Base-by-base conservation (phyloP, 1,140 invertebrate species). In the Meloidogyne chitwoodi region DNA sequence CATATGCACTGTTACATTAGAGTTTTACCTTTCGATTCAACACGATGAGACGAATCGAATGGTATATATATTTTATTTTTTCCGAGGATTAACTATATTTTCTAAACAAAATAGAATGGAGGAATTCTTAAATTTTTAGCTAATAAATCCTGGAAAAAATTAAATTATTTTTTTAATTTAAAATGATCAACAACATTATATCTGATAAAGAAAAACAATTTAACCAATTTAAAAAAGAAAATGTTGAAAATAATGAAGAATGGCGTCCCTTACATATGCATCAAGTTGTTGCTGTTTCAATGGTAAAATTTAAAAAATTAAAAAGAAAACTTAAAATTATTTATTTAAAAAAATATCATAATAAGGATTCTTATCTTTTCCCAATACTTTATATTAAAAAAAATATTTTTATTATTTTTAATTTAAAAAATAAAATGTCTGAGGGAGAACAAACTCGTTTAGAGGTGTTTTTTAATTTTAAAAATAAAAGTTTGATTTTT, bases 201-300 rank as follows among this genome's bases (percentile, higher is more conserved):
- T 38, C 34, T 3, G 29, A 31, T 38, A 38, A 10, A 38, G 34
- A 38, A 8, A 8, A 38, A 38, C 3, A 38, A 38, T n/a, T n/a
- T n/a, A 10, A 38, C 4, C 0, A 6, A 38, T 8, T 38, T 38
- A 4, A 38, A 38, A 6, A 3, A 38, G 34, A 38, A 38, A 10
- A 38, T 8, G 5, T n/a, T n/a, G 12, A 48, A 4, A 48, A 41
- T 11, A 41, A 56, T 56, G 19, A 44, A 44, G 70, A 31, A 63
- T 73, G 70, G 70, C 41, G 64, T 4, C 70, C 70, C 19, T n/a
- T 41, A 22, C 70, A 73, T 34, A 27, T 73, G 48, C 70, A 73
- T 48, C 29, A 78, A 26, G 67, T 78, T 61, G 77, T 78, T 64
- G 76, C 34, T n/a, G 68, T 80, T 41, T 14, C 77, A 41, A 80